A percentile compares a stretch with the other conserved stretches of the same genome.
Conservation (phyloP, 2,888 invertebrate species). For the Lumbricus terrestris region DNA sequence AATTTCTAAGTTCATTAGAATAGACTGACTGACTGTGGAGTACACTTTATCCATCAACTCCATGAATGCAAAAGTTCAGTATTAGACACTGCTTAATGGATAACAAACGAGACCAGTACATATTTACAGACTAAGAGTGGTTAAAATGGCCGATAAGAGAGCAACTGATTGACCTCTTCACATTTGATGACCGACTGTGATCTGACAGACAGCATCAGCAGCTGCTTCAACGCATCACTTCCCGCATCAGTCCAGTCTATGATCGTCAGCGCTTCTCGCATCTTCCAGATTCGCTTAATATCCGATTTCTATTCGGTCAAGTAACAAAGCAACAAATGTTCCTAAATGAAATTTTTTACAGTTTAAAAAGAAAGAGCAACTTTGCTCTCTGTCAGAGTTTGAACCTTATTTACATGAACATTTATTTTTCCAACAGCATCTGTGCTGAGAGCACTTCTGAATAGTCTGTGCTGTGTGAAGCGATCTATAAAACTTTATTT, state of each 20-base stretch:
- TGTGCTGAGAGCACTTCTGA: no score
- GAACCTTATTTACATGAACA: background rate
- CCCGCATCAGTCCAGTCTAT: background rate
- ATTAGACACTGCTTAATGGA: background rate
- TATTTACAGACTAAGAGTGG: background rate
- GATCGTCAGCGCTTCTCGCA: background rate
- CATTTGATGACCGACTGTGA: background rate
- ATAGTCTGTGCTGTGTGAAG: no score
- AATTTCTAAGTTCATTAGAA: background rate
- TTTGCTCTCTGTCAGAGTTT: background rate
- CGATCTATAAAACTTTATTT: no score
- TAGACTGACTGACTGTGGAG: background rate
- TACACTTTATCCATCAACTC: background rate
- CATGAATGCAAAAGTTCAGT: background rate
- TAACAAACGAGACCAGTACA: background rate
- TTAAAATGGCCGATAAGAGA: no score
- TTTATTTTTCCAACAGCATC: no score
- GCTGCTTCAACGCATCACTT: background rate
- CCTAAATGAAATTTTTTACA: background rate
- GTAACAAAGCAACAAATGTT: background rate
- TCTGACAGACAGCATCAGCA: background rate
- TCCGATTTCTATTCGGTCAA: background rate
- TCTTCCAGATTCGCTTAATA: conserved; percentile 10
- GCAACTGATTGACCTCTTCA: background rate
- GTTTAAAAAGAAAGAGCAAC: background rate